Percentiles rank a stretch among this genome's conserved stretches.
Conservation (phyloP, 2,888 invertebrate genomes). For the Diaprepes abbreviatus region DNA sequence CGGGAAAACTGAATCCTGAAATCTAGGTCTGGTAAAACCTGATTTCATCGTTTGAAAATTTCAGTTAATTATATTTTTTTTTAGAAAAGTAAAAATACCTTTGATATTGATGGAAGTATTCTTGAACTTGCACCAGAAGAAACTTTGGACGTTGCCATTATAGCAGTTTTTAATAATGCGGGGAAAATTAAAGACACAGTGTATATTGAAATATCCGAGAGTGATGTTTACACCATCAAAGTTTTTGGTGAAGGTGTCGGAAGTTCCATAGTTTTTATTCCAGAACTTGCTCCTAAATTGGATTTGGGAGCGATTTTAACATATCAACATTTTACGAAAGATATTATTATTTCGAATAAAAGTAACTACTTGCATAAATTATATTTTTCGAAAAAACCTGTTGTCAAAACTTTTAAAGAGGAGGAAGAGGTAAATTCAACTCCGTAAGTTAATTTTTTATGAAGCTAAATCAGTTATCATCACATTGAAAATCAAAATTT, state of each 20-base stretch:
- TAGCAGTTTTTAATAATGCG: constrained; percentile 62
- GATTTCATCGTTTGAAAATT: too few species aligned
- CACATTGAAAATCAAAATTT: too few species aligned
- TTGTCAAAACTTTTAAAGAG: constrained; percentile 56
- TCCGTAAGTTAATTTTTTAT: constrained; percentile 10
- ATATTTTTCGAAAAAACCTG: constrained; percentile 67
- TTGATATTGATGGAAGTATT: constrained; percentile 59
- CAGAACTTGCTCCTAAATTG: constrained; percentile 71
- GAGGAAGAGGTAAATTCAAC: constrained; percentile 38
- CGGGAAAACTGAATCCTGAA: too few species aligned
- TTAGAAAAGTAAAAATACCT: constrained; percentile 51
- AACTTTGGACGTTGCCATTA: constrained; percentile 58
- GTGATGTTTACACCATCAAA: constrained; percentile 64
- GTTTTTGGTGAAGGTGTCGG: constrained; percentile 76
- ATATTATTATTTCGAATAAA: constrained; percentile 71
- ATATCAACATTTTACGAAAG: constrained; percentile 67
- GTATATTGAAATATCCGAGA: constrained; percentile 63
- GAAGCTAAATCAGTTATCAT: too few species aligned
- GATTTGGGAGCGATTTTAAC: constrained; percentile 77
- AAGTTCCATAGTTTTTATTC: constrained; percentile 75
- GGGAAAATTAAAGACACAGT: constrained; percentile 61
- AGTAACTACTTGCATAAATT: constrained; percentile 71
- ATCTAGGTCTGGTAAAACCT: too few species aligned
- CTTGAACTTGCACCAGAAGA: constrained; percentile 61
- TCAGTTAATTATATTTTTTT: constrained; percentile 13